Conservation (phyloP, 2,797 vertebrate genomes). For the Epinephelus coioides region DNA sequence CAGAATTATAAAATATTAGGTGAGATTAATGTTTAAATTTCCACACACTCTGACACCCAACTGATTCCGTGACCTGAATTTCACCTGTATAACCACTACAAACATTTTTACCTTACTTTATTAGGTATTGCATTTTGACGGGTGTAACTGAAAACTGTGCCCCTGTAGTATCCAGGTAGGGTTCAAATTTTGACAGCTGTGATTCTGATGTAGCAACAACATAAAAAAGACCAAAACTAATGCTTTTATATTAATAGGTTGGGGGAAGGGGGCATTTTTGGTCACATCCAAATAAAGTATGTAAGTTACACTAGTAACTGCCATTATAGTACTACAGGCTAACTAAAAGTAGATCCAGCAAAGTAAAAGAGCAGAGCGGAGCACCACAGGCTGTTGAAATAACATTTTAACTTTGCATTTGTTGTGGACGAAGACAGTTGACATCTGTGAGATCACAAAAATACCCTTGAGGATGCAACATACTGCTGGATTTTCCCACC, state of each 20-base stretch:
- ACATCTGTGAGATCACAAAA: constrained; percentile 10
- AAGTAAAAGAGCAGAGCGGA: no score
- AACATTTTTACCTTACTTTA: no score
- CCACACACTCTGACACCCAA: background rate
- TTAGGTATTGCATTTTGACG: no score
- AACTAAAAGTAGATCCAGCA: no score
- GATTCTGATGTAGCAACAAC: no score
- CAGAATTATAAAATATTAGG: background rate
- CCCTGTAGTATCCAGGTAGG: background rate
- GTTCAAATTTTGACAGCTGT: background rate
- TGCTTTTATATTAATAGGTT: no score
- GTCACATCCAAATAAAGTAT: background rate
- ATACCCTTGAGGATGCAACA: background rate
- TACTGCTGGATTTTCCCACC: no score
- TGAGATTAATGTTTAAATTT: background rate
- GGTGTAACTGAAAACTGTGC: no score
- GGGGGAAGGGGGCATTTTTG: background rate
- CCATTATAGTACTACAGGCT: background rate
- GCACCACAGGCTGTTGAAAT: background rate
- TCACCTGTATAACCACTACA: background rate
- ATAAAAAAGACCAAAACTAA: background rate
- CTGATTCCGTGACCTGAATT: background rate
- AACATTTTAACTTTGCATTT: background rate
- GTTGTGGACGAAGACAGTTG: background rate
- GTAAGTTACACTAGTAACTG: background rate